Evolutionary conservation across 2,113 vertebrate genomes (phyloP).

Genomic region (Xerus inauris): DNA sequence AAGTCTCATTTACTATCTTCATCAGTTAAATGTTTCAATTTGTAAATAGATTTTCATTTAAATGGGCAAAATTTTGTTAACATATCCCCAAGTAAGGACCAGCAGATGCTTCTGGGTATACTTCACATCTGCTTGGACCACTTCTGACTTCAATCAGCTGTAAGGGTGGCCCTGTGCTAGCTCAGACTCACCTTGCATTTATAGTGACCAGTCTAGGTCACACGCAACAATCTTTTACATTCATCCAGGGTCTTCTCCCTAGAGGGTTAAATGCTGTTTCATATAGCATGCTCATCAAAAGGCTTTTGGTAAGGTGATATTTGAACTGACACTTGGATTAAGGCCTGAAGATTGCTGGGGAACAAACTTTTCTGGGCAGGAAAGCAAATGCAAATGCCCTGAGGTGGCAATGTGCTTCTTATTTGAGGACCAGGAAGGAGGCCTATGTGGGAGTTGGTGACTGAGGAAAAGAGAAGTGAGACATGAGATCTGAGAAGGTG

Average conservation of each 20-base stretch:
- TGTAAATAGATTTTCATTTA: slow-evolving; percentile 30
- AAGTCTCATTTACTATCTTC: slow-evolving; percentile 45
- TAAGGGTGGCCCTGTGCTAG: neutral
- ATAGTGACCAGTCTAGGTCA: neutral
- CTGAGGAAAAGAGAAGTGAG: neutral
- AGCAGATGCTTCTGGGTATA: no score
- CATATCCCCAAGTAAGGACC: neutral
- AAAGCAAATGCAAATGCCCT: neutral
- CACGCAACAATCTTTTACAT: neutral
- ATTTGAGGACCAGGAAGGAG: neutral
- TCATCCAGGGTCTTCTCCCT: neutral
- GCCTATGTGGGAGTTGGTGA: neutral
- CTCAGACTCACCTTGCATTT: neutral
- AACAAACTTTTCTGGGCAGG: neutral
- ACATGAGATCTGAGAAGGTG: neutral
- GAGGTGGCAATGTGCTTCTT: neutral
- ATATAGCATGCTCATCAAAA: neutral
- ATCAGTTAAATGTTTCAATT: slow-evolving; percentile 48
- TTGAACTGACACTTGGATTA: slow-evolving; percentile 13
- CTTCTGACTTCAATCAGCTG: neutral
- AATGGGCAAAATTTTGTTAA: neutral
- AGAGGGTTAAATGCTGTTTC: neutral
- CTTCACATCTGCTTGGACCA: neutral
- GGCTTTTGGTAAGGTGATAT: neutral
- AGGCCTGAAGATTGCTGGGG: neutral